phyloP scores from a whole-genome alignment of 2,888 invertebrate species.

The Phaonia tiefii region DNA sequence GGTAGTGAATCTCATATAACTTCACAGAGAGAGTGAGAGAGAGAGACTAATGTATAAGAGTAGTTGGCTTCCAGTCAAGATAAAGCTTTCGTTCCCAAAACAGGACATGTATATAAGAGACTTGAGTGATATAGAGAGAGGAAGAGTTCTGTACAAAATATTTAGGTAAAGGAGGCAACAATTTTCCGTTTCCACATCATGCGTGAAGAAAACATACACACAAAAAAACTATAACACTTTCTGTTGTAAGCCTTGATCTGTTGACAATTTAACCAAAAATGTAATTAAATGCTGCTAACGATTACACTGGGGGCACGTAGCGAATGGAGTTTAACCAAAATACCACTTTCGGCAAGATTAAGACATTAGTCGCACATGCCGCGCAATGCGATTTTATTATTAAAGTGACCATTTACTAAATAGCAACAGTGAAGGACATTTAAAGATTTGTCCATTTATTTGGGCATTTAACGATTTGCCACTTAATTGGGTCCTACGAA shows the following conservation, averaged over 20 bases:
- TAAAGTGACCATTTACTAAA: too few species aligned
- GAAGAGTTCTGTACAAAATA: background rate
- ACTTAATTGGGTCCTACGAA: too few species aligned
- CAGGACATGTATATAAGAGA: constrained; percentile 23
- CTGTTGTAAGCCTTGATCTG: constrained; percentile 34
- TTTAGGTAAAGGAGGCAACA: background rate
- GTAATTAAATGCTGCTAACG: constrained; percentile 64
- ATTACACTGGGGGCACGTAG: constrained; percentile 52
- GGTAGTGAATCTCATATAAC: background rate
- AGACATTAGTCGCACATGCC: constrained; percentile 25
- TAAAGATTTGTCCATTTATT: too few species aligned
- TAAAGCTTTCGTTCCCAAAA: constrained; percentile 4
- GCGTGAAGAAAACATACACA: constrained; percentile 9
- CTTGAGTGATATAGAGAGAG: background rate
- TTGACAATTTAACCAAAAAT: constrained; percentile 52
- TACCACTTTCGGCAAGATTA: background rate
- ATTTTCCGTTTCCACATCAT: background rate
- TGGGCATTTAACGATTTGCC: too few species aligned
- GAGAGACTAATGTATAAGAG: too few species aligned
- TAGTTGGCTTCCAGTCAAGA: background rate
- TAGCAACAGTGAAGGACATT: too few species aligned
- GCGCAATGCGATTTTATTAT: too few species aligned
- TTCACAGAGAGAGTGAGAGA: too few species aligned
- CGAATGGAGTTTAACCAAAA: constrained; percentile 6
- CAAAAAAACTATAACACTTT: constrained; percentile 32